Evolutionary conservation across 1,140 invertebrate species (phyloP).

Genomic region (Dendroctonus valens): DNA sequence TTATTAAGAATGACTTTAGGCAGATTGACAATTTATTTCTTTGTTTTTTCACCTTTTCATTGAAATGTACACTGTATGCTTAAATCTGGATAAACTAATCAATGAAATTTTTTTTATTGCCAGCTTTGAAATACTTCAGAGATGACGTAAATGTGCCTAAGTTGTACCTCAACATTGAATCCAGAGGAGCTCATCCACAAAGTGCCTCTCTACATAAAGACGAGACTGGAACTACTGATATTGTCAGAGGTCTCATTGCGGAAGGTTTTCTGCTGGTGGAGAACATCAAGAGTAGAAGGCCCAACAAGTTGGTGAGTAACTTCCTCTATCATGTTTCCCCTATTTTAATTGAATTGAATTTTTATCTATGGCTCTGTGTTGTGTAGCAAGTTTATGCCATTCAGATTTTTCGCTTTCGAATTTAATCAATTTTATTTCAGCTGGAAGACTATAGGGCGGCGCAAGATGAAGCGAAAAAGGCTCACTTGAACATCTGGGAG

Average conservation of each 20-base stretch:
- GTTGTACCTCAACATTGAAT: conserved; percentile 73
- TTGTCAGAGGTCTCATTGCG: conserved; percentile 79
- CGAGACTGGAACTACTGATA: conserved; percentile 72
- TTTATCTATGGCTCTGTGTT: no score
- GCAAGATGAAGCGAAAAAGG: conserved; percentile 80
- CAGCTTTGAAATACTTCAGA: conserved; percentile 68
- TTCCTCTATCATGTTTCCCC: no score
- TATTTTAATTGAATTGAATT: no score
- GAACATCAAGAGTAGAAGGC: conserved; percentile 73
- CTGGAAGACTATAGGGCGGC: conserved; percentile 78
- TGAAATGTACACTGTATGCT: no score
- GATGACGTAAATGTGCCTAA: conserved; percentile 64
- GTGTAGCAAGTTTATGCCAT: no score
- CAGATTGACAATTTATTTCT: no score
- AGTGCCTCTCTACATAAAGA: conserved; percentile 71
- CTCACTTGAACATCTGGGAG: conserved; percentile 87
- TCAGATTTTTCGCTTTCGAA: no score
- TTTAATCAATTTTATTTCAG: conserved; percentile 49
- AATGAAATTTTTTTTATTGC: background rate
- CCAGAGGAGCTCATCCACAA: conserved; percentile 61
- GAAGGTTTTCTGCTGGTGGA: conserved; percentile 86
- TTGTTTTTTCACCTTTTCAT: no score
- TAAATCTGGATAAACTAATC: background rate
- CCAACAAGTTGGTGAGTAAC: conserved; percentile 69
- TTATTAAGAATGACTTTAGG: background rate